Conservation (phyloP, 1,140 invertebrate species). For the Epicauta chinensis region DNA sequence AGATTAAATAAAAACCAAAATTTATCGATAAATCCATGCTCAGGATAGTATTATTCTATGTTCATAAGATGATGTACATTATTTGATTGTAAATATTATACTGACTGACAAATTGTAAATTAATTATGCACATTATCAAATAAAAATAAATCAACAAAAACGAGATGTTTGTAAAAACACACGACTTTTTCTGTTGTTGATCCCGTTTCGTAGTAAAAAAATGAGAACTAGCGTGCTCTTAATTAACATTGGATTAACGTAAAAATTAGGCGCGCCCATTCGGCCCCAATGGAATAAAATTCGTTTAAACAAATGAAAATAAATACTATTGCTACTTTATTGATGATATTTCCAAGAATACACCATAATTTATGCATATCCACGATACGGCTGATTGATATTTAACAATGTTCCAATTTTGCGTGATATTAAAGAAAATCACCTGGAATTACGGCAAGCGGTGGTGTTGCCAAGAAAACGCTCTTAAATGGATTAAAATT, state of each 20-base stretch:
- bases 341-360: no score
- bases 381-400: no score
- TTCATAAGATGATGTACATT: slow-evolving; percentile 15
- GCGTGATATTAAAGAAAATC: no score
- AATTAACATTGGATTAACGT: neutral
- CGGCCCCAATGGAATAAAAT: neutral
- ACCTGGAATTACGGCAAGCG: no score
- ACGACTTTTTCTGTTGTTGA: no score
- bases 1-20: slow-evolving; percentile 47
- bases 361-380: no score
- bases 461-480: no score
- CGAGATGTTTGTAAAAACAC: no score
- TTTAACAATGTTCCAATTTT: no score
- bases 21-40: no score
- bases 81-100: slow-evolving; percentile 32
- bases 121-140: neutral
- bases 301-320: neutral
- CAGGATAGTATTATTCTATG: neutral
- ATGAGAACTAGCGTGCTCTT: neutral
- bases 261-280: neutral
- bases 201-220: no score
- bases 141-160: slow-evolving; percentile 6
- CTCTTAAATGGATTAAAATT: no score
- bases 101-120: slow-evolving; percentile 28
- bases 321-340: neutral